Evolutionary conservation across 2,113 vertebrate genomes (phyloP).

Genomic region (Rhodinocichla rosea): DNA sequence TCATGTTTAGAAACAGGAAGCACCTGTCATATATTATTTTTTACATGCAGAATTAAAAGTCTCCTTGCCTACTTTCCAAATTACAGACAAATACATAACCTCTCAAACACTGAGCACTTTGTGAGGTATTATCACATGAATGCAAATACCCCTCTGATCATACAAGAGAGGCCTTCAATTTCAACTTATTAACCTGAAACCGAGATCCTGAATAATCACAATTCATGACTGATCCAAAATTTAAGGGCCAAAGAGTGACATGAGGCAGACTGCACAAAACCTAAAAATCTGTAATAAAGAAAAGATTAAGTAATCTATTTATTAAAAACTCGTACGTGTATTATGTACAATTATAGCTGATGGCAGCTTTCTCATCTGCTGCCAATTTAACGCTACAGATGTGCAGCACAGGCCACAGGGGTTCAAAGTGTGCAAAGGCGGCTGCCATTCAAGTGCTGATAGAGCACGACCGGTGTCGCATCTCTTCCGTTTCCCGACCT

Average conservation of each 20-base stretch:
- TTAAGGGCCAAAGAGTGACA: background rate
- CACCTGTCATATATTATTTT: background rate
- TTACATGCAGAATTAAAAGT: background rate
- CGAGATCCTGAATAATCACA: background rate
- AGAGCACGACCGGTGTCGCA: background rate
- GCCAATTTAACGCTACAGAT: background rate
- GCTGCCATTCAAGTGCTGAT: background rate
- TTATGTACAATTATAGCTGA: background rate
- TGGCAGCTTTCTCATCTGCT: background rate
- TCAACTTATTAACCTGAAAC: background rate
- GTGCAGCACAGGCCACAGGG: background rate
- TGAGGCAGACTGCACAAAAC: accelerated
- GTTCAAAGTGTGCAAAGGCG: background rate
- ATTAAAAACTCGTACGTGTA: background rate
- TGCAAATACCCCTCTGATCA: background rate
- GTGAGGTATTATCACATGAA: background rate
- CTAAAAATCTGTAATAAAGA: background rate
- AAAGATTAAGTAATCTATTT: background rate
- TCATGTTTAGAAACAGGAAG: background rate
- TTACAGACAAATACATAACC: background rate
- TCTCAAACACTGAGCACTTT: background rate
- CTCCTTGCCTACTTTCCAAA: background rate
- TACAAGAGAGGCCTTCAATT: background rate
- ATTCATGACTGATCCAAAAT: background rate
- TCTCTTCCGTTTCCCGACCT: constrained; percentile 5